Percentiles rank a stretch among this genome's conserved stretches.
Evolutionary conservation across 2,888 invertebrate genomes (phyloP).

Genomic region (Pseudoips prasinana): DNA sequence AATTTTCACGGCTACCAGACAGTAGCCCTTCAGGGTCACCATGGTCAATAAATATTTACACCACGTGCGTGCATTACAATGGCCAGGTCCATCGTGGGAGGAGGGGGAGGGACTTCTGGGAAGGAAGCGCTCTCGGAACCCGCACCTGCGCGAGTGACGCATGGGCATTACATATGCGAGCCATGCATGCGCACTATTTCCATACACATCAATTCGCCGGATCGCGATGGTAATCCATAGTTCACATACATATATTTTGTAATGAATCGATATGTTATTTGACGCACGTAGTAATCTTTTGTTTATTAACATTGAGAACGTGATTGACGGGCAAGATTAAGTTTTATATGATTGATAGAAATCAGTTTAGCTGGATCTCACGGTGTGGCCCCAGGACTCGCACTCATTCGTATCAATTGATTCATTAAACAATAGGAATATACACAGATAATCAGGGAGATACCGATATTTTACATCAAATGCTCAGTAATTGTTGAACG

Average conservation of each 20-base stretch:
- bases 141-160: conserved; percentile 36
- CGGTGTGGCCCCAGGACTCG: too few species aligned
- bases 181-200: conserved; percentile 6
- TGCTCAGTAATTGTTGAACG: too few species aligned
- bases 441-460: too few species aligned
- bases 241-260: conserved; percentile 13
- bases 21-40: background rate
- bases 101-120: conserved; percentile 48
- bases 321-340: conserved; percentile 1
- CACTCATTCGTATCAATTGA: too few species aligned
- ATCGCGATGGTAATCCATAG: conserved; percentile 29
- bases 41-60: conserved; percentile 31
- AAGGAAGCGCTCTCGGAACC: conserved; percentile 63
- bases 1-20: too few species aligned
- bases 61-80: conserved; percentile 48
- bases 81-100: conserved; percentile 4
- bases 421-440: too few species aligned
- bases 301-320: conserved; percentile 2
- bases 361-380: too few species aligned
- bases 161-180: conserved; percentile 3
- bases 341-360: background rate
- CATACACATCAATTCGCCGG: conserved; percentile 18
- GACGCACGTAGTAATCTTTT: conserved; percentile 2
- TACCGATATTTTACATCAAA: too few species aligned
- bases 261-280: conserved; percentile 1